Evolutionary conservation across 1,140 invertebrate genomes (phyloP), one percentile per base, ranked within the genome.

Genomic region (Telenomus remus): DNA sequence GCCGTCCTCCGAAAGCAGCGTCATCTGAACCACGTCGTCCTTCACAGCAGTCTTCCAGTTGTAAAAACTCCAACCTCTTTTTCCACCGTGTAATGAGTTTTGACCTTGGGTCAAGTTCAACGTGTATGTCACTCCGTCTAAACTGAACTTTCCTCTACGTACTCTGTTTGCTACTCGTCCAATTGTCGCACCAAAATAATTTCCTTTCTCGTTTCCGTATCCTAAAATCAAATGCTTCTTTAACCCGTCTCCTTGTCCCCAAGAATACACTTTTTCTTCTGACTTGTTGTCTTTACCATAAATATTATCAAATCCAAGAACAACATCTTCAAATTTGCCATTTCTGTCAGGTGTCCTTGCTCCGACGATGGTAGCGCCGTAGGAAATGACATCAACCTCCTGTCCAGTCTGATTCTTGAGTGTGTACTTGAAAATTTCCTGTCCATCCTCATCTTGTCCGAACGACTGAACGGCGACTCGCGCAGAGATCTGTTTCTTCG

Each of bases 131-230:
- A 90, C 82, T 1, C 91, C 93, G 66, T 94, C 91, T 1, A 98
- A 83, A 3, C 68, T 83, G 76, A 97, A 95, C 71, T 84, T 86
- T 1, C 90, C 95, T 35, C 91, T 89, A 0, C 89, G 91, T 65
- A 97, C 95, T 39, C 97, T 90, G 86, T 98, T 98, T 0, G 95
- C 95, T 16, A 96, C 94, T 69, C 97, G 89, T 4, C 97, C 97
- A 39, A 98, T 89, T 0, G 95, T 93, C 0, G 94, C 93, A 7
- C 97, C 97, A 80, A 98, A 94, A 81, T 97, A 97, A 51, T 13
- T 10, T 34, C 15, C 50, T 3, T 27, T 37, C 15, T 69, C 49
- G 6, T 55, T 69, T 44, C 73, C 47, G 27, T 64, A 78, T 34
- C 64, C 69, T 73, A 14, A 11, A 47, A 47, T n/a, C 6, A 48